These are phyloP conservation scores for Antennarius maculatus DNA, from an alignment of 2,797 vertebrate species.

Conservation along the genomic window DNA sequence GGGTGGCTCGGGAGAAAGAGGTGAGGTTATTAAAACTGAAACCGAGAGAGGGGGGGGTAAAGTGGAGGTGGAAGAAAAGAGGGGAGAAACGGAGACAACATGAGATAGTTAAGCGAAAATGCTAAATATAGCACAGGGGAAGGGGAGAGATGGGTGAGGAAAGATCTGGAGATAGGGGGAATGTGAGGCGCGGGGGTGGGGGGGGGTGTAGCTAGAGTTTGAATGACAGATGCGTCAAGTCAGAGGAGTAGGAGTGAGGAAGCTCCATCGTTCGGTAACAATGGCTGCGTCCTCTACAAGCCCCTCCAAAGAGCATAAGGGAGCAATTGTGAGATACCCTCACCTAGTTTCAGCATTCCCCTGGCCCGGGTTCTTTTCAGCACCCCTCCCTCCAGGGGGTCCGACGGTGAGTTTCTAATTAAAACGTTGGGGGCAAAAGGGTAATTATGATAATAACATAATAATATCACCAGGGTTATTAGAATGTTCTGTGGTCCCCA, in stretches of 20 bases:
- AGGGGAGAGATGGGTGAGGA: slow-evolving; percentile 44
- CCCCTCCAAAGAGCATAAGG: slow-evolving; percentile 76
- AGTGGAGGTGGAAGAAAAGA: slow-evolving; percentile 48
- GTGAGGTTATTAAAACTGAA: slow-evolving; percentile 26
- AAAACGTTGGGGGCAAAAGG: slow-evolving; percentile 83
- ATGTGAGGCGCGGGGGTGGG: slow-evolving; percentile 8
- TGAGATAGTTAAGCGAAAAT: slow-evolving; percentile 61
- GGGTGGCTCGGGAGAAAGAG: slow-evolving; percentile 30
- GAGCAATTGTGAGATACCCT: slow-evolving; percentile 82
- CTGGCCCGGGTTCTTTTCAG: slow-evolving; percentile 55
- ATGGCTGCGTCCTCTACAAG: slow-evolving; percentile 38
- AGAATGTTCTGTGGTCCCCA: slow-evolving; percentile 79
- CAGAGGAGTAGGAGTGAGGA: slow-evolving; percentile 42
- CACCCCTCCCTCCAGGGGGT: slow-evolving; percentile 50
- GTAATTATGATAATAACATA: slow-evolving; percentile 88
- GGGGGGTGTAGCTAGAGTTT: slow-evolving; percentile 46
- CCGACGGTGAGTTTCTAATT: slow-evolving; percentile 83
- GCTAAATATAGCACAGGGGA: slow-evolving; percentile 70
- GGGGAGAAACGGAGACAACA: slow-evolving; percentile 34
- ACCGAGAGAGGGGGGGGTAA: slow-evolving; percentile 41
- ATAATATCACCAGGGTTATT: slow-evolving; percentile 85
- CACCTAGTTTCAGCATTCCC: slow-evolving; percentile 72
- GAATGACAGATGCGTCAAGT: slow-evolving; percentile 59
- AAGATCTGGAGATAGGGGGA: slow-evolving; percentile 34
- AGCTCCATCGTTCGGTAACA: slow-evolving; percentile 57